phyloP scores from a whole-genome alignment of 2,888 invertebrate species.

The Hesperia comma region DNA sequence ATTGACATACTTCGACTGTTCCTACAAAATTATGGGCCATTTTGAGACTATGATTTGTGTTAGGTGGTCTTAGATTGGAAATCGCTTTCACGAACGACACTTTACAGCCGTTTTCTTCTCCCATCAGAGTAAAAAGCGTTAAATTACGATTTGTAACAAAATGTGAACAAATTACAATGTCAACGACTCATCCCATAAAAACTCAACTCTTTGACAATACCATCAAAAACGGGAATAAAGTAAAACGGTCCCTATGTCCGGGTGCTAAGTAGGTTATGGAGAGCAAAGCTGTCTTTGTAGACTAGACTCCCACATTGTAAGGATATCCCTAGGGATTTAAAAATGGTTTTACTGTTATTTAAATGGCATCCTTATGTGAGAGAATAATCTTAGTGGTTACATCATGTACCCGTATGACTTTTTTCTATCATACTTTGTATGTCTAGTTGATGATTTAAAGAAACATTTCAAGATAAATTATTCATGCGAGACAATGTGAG shows the following conservation, averaged over 20 bases:
- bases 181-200: constrained; percentile 32
- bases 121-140: constrained; percentile 24
- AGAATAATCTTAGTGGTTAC: constrained; percentile 20
- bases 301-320: constrained; percentile 46
- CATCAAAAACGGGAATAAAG: not conserved
- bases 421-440: not conserved
- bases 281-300: constrained; percentile 14
- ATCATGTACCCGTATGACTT: not conserved
- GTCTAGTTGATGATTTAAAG: too few species aligned
- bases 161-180: constrained; percentile 31
- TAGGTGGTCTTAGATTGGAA: not conserved
- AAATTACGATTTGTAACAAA: constrained; percentile 29
- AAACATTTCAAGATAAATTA: too few species aligned
- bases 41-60: constrained; percentile 7
- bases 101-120: constrained; percentile 3
- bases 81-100: constrained; percentile 10
- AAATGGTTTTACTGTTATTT: constrained; percentile 46
- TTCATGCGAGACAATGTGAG: too few species aligned
- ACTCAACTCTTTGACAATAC: constrained; percentile 20
- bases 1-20: not conserved
- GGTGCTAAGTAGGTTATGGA: not conserved
- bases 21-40: not conserved
- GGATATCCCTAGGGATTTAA: constrained; percentile 50
- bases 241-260: not conserved
- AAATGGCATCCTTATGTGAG: constrained; percentile 49